phyloP scores from a whole-genome alignment of 2,888 invertebrate genomes.

The Lymantria monacha region DNA sequence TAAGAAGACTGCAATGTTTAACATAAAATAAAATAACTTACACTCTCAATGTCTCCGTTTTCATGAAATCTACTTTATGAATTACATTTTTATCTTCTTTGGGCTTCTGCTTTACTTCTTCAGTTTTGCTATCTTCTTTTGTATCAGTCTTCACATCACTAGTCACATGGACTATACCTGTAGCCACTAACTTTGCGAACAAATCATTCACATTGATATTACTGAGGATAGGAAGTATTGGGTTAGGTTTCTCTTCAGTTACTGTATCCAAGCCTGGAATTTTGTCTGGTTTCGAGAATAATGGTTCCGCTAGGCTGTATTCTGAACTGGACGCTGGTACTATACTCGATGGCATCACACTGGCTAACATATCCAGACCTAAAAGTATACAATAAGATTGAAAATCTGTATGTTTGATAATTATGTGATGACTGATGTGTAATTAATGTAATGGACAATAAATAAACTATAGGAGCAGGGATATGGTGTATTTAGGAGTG shows the following conservation, averaged over 20 bases:
- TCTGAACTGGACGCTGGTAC: conserved; percentile 80
- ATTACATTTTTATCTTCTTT: conserved; percentile 69
- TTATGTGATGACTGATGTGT: too few relatives aligned
- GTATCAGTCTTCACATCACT: conserved; percentile 36
- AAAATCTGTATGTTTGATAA: neutral
- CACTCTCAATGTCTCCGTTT: conserved; percentile 88
- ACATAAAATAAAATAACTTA: conserved; percentile 56
- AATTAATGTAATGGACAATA: too few relatives aligned
- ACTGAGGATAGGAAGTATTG: conserved; percentile 48
- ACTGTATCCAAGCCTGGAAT: conserved; percentile 69
- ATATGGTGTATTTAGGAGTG: too few relatives aligned
- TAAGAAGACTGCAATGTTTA: too few relatives aligned
- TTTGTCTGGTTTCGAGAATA: conserved; percentile 51
- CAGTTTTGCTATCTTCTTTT: conserved; percentile 40
- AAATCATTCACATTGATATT: conserved; percentile 90
- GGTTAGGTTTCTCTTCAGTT: conserved; percentile 51
- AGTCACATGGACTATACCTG: conserved; percentile 77
- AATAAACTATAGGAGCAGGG: too few relatives aligned
- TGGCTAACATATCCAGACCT: conserved; percentile 85
- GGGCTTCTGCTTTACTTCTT: conserved; percentile 41
- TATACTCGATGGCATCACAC: conserved; percentile 84
- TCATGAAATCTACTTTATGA: conserved; percentile 85
- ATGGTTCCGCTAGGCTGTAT: conserved; percentile 78
- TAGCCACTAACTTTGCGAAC: conserved; percentile 92
- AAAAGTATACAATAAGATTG: neutral